A percentile compares a stretch with the other conserved stretches of the same genome.
Conservation (phyloP, 2,888 invertebrate species). For the Eumacrocentrus americanus region DNA sequence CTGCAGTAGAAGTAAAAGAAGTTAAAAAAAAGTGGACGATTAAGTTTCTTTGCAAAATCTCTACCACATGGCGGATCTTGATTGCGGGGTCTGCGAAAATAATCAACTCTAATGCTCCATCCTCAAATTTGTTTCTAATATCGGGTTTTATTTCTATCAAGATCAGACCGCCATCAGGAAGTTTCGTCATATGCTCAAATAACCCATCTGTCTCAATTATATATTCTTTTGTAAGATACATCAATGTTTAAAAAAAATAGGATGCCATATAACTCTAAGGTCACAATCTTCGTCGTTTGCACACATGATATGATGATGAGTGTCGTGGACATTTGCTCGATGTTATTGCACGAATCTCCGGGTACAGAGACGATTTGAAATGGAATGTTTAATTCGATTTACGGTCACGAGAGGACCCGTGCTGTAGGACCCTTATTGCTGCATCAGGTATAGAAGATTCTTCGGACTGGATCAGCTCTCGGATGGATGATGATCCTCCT, state of each 20-base stretch:
- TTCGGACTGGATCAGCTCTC: constrained; percentile 23
- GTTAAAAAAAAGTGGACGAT: neutral
- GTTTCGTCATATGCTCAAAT: neutral
- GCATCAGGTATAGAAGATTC: constrained; percentile 28
- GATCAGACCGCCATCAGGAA: constrained; percentile 6
- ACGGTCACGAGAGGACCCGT: constrained; percentile 48
- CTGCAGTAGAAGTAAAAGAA: neutral
- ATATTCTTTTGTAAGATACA: neutral
- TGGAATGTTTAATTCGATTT: constrained; percentile 55
- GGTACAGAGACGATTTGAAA: constrained; percentile 34
- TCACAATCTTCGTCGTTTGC: neutral
- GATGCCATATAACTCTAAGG: no score
- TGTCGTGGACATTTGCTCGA: constrained; percentile 15
- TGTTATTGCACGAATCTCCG: neutral
- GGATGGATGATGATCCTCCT: constrained; percentile 27
- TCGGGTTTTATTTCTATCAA: constrained; percentile 11
- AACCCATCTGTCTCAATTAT: neutral
- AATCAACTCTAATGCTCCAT: constrained; percentile 4
- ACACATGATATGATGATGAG: neutral
- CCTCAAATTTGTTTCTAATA: constrained; percentile 1
- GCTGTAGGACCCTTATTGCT: constrained; percentile 30
- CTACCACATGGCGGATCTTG: constrained; percentile 14
- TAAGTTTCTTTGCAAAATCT: constrained; percentile 6
- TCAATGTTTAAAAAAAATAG: neutral
- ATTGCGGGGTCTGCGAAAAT: constrained; percentile 14